Conservation (phyloP, 2,888 invertebrate species). For the Caenorhabditis sp. region DNA sequence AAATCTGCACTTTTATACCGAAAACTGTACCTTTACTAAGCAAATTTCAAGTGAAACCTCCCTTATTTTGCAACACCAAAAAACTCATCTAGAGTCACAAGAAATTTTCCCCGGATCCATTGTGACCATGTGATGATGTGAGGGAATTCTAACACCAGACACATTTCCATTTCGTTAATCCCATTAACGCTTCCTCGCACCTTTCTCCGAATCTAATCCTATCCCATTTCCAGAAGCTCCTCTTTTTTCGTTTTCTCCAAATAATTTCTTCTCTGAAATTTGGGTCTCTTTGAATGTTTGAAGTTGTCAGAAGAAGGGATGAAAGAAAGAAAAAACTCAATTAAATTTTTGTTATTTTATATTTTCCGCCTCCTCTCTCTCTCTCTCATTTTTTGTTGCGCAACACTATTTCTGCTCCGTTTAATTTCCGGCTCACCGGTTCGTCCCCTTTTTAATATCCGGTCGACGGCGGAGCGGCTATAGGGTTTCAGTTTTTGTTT, state of each 20-base stretch:
- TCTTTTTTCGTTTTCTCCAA: not conserved
- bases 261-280: too few relatives aligned
- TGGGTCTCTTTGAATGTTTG: too few relatives aligned
- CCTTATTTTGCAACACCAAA: too few relatives aligned
- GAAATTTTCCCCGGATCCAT: not conserved
- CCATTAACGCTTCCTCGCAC: not conserved
- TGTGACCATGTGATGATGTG: conserved; percentile 1
- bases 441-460: conserved; percentile 11
- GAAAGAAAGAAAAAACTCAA: conserved; percentile 10
- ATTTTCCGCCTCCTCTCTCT: not conserved
- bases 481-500: conserved; percentile 1
- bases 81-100: too few relatives aligned
- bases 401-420: not conserved
- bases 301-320: not conserved
- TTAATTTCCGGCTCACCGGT: conserved; percentile 26
- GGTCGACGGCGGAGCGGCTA: not conserved
- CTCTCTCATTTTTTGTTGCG: not conserved
- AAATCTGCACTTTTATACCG: too few relatives aligned
- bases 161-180: not conserved
- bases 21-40: too few relatives aligned
- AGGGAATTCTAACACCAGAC: not conserved
- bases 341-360: conserved; percentile 10
- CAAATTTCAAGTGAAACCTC: too few relatives aligned
- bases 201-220: not conserved
- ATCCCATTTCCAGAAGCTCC: not conserved